Percentiles rank a stretch among this genome's conserved stretches.
Evolutionary conservation across 37 sponge, comb jelly and placozoan genomes (phyloP).

Genomic region (Diacarnus erythraeanus): DNA sequence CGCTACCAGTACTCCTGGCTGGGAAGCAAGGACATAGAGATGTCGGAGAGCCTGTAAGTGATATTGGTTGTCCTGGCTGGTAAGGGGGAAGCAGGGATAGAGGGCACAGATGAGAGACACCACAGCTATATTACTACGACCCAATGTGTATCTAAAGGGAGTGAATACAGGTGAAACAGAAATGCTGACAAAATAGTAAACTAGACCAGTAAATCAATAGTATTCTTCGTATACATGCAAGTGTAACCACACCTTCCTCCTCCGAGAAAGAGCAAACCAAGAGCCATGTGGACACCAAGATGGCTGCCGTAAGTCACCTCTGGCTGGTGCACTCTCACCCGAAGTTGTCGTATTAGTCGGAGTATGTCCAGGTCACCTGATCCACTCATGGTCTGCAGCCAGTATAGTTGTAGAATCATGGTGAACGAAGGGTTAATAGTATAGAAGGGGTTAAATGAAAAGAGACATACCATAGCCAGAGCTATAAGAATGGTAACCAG

Average conservation of each 20-base stretch:
- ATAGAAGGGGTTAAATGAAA: neutral
- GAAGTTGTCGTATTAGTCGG: conserved; percentile 53
- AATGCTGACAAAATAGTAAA: neutral
- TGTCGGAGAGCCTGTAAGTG: conserved; percentile 92
- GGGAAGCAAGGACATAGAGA: conserved; percentile 83
- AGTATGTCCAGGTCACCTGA: conserved; percentile 88
- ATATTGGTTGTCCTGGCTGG: conserved; percentile 76
- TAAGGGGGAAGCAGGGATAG: conserved; percentile 75
- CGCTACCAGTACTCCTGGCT: conserved; percentile 72
- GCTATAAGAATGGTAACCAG: conserved; percentile 26
- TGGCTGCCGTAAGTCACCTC: conserved; percentile 86
- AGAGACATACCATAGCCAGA: conserved; percentile 54
- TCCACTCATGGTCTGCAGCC: conserved; percentile 83
- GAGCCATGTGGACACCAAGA: conserved; percentile 95
- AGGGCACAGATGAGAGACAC: conserved; percentile 69
- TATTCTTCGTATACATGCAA: too few relatives aligned
- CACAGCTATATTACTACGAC: conserved; percentile 68
- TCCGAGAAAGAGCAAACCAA: conserved; percentile 92
- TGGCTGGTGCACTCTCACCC: conserved; percentile 31
- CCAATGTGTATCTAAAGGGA: conserved; percentile 59
- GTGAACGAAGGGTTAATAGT: neutral
- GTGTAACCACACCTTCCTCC: conserved; percentile 77
- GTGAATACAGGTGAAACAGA: neutral
- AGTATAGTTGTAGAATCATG: too few relatives aligned
- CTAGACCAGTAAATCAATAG: neutral